A percentile compares a stretch with the other conserved stretches of the same genome.
These are phyloP conservation scores for Meles meles DNA, from an alignment of 2,113 vertebrate species.

Conservation along the genomic window DNA sequence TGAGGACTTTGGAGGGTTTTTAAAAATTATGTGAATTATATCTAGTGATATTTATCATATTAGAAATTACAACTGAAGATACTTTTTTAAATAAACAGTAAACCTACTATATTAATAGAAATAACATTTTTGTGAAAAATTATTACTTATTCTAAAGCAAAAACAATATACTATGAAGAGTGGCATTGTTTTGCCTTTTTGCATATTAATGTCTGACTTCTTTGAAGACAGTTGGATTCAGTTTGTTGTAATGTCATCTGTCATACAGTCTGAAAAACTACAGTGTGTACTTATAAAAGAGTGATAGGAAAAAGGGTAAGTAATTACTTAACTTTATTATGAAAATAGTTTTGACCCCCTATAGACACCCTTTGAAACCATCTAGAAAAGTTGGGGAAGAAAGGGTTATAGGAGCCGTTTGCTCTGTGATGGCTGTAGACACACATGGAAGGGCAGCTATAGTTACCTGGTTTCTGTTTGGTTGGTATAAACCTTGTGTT, in stretches of 20 bases:
- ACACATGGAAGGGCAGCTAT: neutral
- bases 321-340: neutral
- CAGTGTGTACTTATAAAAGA: neutral
- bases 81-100: neutral
- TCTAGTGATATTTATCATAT: neutral
- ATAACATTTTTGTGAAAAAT: neutral
- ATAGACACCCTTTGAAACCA: neutral
- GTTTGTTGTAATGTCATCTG: neutral
- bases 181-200: conserved; percentile 13
- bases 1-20: neutral
- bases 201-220: neutral
- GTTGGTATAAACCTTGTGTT: neutral
- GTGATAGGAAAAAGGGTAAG: neutral
- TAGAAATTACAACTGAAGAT: neutral
- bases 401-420: neutral
- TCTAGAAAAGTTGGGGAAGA: neutral
- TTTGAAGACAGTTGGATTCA: neutral
- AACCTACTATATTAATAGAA: neutral
- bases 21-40: neutral
- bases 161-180: neutral
- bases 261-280: neutral
- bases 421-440: neutral
- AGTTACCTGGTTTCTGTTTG: neutral
- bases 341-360: neutral
- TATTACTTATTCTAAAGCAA: neutral